Conservation (phyloP, 2,113 vertebrate species). For the Calyptommatus sinebrachiatus region DNA sequence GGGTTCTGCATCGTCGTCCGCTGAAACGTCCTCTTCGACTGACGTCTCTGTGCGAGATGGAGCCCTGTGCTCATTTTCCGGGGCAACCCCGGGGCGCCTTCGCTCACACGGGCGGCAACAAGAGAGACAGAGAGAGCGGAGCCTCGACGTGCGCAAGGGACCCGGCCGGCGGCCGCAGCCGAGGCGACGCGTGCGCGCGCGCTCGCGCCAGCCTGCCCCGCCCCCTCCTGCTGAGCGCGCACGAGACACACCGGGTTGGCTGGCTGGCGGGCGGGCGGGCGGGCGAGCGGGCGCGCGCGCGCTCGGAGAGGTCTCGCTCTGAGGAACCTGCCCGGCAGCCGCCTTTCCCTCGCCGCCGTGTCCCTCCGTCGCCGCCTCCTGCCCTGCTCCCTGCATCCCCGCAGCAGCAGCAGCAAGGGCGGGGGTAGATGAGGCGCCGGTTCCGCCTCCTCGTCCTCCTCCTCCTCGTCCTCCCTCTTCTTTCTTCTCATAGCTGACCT, state of each 20-base stretch:
- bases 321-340: background rate
- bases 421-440: background rate
- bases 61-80: too few species aligned
- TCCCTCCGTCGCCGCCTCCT: background rate
- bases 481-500: background rate
- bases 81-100: background rate
- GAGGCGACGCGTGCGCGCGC: too few species aligned
- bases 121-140: background rate
- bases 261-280: background rate
- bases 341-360: background rate
- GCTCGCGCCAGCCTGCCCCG: background rate
- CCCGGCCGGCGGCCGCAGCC: too few species aligned
- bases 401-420: background rate
- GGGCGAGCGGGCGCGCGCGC: too few species aligned
- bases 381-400: slow-evolving; percentile 9
- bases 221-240: background rate
- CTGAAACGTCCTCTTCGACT: too few species aligned
- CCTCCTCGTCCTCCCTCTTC: background rate
- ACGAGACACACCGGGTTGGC: background rate
- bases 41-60: too few species aligned
- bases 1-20: too few species aligned
- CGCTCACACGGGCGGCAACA: background rate
- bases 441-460: background rate
- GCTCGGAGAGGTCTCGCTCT: too few species aligned
- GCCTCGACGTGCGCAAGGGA: background rate